phyloP scores from a whole-genome alignment of 2,888 invertebrate genomes.

The Falcaria lacertinaria region DNA sequence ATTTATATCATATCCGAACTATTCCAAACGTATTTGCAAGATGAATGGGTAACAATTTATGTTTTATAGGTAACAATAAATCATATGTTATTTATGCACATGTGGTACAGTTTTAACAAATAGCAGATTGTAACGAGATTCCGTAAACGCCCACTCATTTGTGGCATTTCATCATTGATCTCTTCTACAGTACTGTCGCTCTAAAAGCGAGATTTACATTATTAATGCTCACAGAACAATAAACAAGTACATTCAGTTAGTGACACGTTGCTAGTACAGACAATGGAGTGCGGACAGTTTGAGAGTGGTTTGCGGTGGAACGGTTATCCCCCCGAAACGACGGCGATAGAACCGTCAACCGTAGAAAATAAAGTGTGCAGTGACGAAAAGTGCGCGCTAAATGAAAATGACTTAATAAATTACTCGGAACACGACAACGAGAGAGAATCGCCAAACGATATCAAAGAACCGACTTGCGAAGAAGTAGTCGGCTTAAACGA shows the following conservation, averaged over 20 bases:
- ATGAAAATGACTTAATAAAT: constrained; percentile 57
- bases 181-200: constrained; percentile 18
- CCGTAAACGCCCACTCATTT: constrained; percentile 54
- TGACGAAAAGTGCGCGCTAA: constrained; percentile 35
- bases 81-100: constrained; percentile 11
- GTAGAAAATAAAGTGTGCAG: constrained; percentile 29
- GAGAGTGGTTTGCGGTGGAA: constrained; percentile 52
- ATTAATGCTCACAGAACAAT: constrained; percentile 28
- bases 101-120: constrained; percentile 34
- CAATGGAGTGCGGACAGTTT: constrained; percentile 63
- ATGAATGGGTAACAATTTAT: not conserved
- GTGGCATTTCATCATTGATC: constrained; percentile 37
- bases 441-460: constrained; percentile 30
- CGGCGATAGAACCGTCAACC: constrained; percentile 34
- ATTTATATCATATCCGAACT: no score
- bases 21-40: not conserved
- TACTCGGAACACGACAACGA: constrained; percentile 52
- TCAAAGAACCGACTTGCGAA: constrained; percentile 31
- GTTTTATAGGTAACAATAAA: not conserved
- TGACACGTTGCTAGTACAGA: constrained; percentile 22
- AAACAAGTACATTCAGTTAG: constrained; percentile 33
- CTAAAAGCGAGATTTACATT: constrained; percentile 24
- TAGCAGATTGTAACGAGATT: constrained; percentile 57
- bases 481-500: constrained; percentile 26
- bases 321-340: constrained; percentile 38